Conservation (phyloP, 2,113 vertebrate genomes). For the Cinclus mexicanus region DNA sequence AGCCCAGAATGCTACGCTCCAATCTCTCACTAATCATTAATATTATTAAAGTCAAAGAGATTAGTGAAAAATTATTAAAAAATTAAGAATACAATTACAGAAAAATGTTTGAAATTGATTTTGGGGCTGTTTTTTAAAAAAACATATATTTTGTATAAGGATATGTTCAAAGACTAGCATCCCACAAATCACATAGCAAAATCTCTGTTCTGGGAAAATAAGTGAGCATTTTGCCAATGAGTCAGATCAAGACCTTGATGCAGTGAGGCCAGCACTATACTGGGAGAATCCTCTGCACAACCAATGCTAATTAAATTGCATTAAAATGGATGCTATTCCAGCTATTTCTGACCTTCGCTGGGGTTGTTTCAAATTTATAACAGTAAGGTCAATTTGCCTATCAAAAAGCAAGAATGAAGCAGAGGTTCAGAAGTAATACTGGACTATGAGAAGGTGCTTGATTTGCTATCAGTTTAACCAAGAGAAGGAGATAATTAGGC, state of each 20-base stretch:
- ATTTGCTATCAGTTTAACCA: background rate
- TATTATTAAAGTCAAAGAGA: background rate
- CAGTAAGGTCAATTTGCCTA: background rate
- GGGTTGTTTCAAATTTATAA: background rate
- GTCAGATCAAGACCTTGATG: background rate
- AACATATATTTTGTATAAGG: background rate
- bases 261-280: background rate
- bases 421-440: background rate
- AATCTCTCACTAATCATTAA: background rate
- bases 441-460: background rate
- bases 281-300: background rate
- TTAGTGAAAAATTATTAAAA: background rate
- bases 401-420: background rate
- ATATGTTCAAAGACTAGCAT: background rate
- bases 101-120: background rate
- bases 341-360: background rate
- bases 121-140: background rate
- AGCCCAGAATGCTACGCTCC: background rate
- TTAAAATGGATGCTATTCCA: background rate
- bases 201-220: background rate
- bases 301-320: background rate
- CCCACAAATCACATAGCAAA: background rate
- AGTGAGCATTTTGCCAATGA: background rate
- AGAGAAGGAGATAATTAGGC: background rate
- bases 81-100: background rate